Conservation (phyloP, 2,888 invertebrate genomes). For the Xanthorhoe spadicearia region DNA sequence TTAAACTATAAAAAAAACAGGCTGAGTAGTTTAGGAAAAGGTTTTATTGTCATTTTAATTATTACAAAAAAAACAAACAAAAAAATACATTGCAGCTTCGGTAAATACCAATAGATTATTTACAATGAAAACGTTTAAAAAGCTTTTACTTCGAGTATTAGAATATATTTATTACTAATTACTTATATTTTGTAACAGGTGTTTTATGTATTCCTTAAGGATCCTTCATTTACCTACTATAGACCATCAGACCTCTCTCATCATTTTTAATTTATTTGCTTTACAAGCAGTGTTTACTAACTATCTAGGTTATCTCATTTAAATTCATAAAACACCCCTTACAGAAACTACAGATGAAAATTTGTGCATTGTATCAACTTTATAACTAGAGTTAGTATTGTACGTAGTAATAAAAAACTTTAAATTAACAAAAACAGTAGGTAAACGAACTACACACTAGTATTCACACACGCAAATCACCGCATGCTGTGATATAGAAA, state of each 20-base stretch:
- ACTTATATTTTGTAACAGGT: conserved; percentile 6
- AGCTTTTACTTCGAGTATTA: conserved; percentile 2
- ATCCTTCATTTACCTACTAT: not conserved
- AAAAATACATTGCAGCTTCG: conserved; percentile 50
- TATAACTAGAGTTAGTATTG: conserved; percentile 16
- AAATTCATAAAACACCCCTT: conserved; percentile 13
- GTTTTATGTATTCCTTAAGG: not conserved
- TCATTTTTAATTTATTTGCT: conserved; percentile 4
- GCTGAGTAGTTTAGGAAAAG: conserved; percentile 62
- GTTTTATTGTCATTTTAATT: conserved; percentile 72
- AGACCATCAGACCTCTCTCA: not conserved
- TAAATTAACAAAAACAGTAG: conserved; percentile 1
- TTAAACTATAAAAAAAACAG: not conserved
- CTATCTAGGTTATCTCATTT: not conserved
- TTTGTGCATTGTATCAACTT: conserved; percentile 43
- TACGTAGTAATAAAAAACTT: too few species aligned
- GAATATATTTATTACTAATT: conserved; percentile 7
- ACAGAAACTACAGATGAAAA: conserved; percentile 40
- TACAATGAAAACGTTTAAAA: conserved; percentile 24
- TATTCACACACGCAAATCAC: not conserved
- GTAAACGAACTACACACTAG: not conserved
- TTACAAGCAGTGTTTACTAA: not conserved
- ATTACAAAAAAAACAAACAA: conserved; percentile 58
- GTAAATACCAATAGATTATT: conserved; percentile 56
- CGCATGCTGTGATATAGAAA: too few species aligned